These are phyloP conservation scores for Drosophila monieri DNA, from an alignment of 2,888 invertebrate species.

Conservation along the genomic window DNA sequence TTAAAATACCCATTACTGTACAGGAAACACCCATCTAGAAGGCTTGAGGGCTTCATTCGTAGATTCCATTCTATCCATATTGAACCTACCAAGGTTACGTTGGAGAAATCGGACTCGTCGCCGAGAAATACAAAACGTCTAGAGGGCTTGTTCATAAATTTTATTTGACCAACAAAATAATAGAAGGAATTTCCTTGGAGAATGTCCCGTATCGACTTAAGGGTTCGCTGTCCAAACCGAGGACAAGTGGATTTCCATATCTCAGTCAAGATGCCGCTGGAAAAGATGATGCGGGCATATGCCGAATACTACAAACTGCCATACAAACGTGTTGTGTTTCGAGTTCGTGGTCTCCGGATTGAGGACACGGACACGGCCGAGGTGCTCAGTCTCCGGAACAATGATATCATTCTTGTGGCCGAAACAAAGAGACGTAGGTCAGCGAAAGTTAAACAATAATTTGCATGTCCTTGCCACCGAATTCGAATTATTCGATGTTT, in stretches of 20 bases:
- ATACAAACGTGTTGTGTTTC: not conserved
- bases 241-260: conserved; percentile 4
- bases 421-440: not conserved
- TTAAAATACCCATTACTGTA: not conserved
- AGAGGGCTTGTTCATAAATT: not conserved
- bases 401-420: not conserved
- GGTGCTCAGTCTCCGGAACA: conserved; percentile 5
- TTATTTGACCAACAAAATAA: not conserved
- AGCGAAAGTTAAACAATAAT: not conserved
- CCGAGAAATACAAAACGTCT: not conserved
- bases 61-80: not conserved
- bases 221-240: not conserved
- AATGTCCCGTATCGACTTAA: conserved; percentile 2
- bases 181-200: not conserved
- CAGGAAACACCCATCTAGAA: not conserved
- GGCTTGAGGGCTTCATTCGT: not conserved
- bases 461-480: not conserved
- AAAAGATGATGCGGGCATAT: conserved; percentile 1
- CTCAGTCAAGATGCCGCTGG: conserved; percentile 2
- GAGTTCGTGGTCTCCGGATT: not conserved
- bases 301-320: not conserved
- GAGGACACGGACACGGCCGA: not conserved
- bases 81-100: not conserved
- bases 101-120: not conserved
- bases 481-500: not conserved